These are phyloP conservation scores for Odontesthes bonariensis DNA, from an alignment of 2,113 vertebrate genomes.

Conservation along the genomic window DNA sequence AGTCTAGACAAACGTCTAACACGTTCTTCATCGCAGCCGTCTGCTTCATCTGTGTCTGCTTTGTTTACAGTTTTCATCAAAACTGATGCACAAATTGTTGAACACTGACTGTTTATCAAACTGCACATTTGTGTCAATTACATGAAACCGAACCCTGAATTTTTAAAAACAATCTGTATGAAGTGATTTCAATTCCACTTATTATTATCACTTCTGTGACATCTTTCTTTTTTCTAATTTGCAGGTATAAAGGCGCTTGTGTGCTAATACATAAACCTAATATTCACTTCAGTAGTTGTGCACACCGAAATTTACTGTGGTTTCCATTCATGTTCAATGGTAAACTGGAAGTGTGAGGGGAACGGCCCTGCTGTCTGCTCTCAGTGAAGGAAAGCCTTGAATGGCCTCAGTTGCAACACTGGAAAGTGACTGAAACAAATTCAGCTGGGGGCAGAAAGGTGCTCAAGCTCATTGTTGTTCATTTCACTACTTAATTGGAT, in stretches of 20 bases:
- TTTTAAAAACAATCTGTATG: neutral
- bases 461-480: conserved; percentile 10
- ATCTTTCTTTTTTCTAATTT: neutral
- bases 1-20: conserved; percentile 75
- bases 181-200: neutral
- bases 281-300: neutral
- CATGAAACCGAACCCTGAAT: neutral
- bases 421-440: conserved; percentile 6
- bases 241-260: neutral
- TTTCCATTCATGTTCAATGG: conserved; percentile 23
- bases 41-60: conserved; percentile 38
- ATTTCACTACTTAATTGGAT: conserved; percentile 42
- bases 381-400: conserved; percentile 30
- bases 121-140: neutral
- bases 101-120: neutral
- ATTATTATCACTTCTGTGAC: conserved; percentile 1
- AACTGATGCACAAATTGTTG: neutral
- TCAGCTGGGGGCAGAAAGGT: conserved; percentile 8
- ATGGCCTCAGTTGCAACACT: conserved; percentile 9
- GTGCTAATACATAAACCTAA: neutral
- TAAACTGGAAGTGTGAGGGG: conserved; percentile 9
- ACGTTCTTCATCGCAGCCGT: conserved; percentile 32
- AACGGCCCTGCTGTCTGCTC: conserved; percentile 17
- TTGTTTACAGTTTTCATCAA: conserved; percentile 44
- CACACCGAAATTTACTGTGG: neutral